A percentile compares a stretch with the other conserved stretches of the same genome.
Evolutionary conservation across 2,888 invertebrate species (phyloP).

Genomic region (Leptogaster cylindrica): DNA sequence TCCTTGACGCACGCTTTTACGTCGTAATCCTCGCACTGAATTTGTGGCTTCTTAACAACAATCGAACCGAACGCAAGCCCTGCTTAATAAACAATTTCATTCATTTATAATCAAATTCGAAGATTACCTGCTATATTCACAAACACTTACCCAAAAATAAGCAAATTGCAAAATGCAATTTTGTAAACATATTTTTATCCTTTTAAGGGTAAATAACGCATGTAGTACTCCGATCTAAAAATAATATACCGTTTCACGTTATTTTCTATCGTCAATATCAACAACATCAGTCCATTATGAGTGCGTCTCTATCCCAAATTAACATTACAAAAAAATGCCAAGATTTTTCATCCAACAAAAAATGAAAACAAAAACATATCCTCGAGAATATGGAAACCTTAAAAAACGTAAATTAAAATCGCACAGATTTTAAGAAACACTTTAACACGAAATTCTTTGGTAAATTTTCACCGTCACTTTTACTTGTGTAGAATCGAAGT

Average conservation of each 20-base stretch:
- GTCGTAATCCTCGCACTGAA: slow-evolving; percentile 58
- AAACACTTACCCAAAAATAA: slow-evolving; percentile 7
- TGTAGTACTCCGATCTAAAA: slow-evolving; percentile 9
- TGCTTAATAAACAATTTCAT: not conserved
- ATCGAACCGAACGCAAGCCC: slow-evolving; percentile 20
- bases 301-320: not conserved
- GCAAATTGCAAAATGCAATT: slow-evolving; percentile 5
- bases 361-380: slow-evolving; percentile 32
- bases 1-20: slow-evolving; percentile 54
- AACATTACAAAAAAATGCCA: not conserved
- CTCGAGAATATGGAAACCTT: not conserved
- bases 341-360: slow-evolving; percentile 21
- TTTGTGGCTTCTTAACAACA: slow-evolving; percentile 47
- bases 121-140: not conserved
- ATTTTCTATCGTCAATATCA: not conserved
- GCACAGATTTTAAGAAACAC: not conserved
- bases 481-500: no score
- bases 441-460: not conserved
- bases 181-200: slow-evolving; percentile 29
- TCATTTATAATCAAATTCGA: not conserved
- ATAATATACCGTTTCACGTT: not conserved
- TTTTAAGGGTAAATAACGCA: slow-evolving; percentile 19
- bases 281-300: slow-evolving; percentile 1
- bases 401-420: not conserved
- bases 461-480: no score